Evolutionary conservation across 2,113 vertebrate species (phyloP).

Genomic region (Triplophysa siluroides): DNA sequence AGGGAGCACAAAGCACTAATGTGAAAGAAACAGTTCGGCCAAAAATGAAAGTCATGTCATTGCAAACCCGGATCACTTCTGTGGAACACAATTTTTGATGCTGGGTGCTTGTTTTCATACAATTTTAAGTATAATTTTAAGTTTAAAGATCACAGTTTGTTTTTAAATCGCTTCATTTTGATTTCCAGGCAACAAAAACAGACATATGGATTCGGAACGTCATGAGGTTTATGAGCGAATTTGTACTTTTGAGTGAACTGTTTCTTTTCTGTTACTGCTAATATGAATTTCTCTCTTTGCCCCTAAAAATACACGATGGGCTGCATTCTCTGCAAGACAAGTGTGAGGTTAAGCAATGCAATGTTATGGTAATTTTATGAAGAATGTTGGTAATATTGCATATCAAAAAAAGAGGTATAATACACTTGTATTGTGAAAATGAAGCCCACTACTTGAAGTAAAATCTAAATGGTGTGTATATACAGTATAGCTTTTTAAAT

Average conservation of each 20-base stretch:
- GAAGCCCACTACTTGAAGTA: constrained; percentile 1
- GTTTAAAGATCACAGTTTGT: no score
- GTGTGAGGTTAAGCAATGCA: neutral
- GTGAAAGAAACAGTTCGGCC: constrained; percentile 1
- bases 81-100: no score
- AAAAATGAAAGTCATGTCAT: neutral
- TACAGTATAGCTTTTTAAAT: constrained; percentile 10
- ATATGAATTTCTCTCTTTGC: constrained; percentile 10
- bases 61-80: neutral
- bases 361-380: neutral
- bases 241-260: neutral
- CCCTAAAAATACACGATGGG: constrained; percentile 1
- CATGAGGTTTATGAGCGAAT: neutral
- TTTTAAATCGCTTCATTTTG: no score
- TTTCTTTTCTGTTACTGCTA: neutral
- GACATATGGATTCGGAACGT: no score
- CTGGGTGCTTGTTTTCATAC: no score
- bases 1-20: constrained; percentile 37
- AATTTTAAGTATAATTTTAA: no score
- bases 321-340: neutral
- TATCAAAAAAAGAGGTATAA: neutral
- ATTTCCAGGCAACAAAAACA: neutral
- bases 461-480: constrained; percentile 22
- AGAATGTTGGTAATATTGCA: neutral
- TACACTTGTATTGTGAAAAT: constrained; percentile 27